Conservation (phyloP, 2,888 invertebrate genomes). For the Ptycholaimellus sp. region DNA sequence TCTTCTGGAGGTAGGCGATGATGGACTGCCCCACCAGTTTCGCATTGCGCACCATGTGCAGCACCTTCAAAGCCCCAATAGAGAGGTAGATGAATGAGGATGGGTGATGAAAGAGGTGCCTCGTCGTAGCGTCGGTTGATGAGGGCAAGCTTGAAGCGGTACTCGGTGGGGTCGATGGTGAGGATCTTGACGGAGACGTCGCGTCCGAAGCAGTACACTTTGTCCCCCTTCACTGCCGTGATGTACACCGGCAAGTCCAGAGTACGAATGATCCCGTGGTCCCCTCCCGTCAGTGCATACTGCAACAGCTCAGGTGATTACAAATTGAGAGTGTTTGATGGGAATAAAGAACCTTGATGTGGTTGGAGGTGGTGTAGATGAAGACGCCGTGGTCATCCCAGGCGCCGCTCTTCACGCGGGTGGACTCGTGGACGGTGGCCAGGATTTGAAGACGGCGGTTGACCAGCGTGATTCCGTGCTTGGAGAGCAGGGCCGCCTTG, state of each 20-base stretch:
- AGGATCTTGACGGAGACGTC: conserved; percentile 35
- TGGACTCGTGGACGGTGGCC: conserved; percentile 72
- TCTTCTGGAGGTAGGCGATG: conserved; percentile 85
- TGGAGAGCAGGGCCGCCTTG: conserved; percentile 64
- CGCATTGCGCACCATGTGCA: conserved; percentile 70
- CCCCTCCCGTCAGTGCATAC: conserved; percentile 55
- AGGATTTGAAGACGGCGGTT: conserved; percentile 40
- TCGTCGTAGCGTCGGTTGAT: conserved; percentile 82
- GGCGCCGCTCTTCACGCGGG: conserved; percentile 71
- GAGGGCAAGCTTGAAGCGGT: conserved; percentile 77
- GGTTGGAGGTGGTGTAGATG: conserved; percentile 87
- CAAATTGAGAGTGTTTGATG: too few relatives aligned
- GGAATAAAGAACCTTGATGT: conserved; percentile 50
- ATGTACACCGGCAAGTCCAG: conserved; percentile 84
- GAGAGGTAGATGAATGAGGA: not conserved
- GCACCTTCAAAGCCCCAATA: conserved; percentile 20
- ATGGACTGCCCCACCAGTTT: conserved; percentile 88
- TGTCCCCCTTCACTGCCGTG: conserved; percentile 48
- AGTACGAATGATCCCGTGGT: conserved; percentile 90
- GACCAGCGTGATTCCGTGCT: conserved; percentile 39
- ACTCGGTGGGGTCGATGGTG: conserved; percentile 26
- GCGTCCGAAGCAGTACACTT: conserved; percentile 25
- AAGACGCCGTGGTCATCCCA: conserved; percentile 92
- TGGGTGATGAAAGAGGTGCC: conserved; percentile 6
- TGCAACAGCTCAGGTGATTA: too few relatives aligned